These are phyloP conservation scores for Myotis pilosus DNA, from an alignment of 2,797 vertebrate genomes.

Conservation along the genomic window DNA sequence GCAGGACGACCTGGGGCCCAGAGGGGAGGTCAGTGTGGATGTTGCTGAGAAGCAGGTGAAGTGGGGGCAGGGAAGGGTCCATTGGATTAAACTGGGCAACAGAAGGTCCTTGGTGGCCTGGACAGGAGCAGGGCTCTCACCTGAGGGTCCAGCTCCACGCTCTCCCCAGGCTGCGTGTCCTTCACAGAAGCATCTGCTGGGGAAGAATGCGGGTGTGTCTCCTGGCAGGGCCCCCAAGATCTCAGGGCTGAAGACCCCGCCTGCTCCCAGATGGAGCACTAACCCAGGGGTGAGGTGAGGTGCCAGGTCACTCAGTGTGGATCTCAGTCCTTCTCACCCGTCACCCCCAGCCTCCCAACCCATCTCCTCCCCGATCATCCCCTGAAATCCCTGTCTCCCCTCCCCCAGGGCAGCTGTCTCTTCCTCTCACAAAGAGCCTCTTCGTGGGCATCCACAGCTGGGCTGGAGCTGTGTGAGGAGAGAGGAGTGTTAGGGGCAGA, in stretches of 20 bases:
- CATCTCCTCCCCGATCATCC: background rate
- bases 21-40: fast-evolving
- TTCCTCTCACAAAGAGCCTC: no score
- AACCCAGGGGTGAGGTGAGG: no score
- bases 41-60: fast-evolving
- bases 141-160: background rate
- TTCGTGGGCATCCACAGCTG: fast-evolving
- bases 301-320: background rate
- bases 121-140: background rate
- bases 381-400: no score
- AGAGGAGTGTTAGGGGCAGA: background rate
- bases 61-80: fast-evolving
- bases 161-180: background rate
- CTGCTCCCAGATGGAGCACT: no score
- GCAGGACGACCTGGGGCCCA: background rate
- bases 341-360: background rate
- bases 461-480: no score
- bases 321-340: background rate
- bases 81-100: fast-evolving
- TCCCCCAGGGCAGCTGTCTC: no score
- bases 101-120: background rate
- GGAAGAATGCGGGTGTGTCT: fast-evolving
- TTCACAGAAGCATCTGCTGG: background rate
- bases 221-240: background rate
- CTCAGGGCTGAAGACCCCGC: no score